phyloP scores from a whole-genome alignment of 2,888 invertebrate genomes.

The Caenorhabditis sinica region DNA sequence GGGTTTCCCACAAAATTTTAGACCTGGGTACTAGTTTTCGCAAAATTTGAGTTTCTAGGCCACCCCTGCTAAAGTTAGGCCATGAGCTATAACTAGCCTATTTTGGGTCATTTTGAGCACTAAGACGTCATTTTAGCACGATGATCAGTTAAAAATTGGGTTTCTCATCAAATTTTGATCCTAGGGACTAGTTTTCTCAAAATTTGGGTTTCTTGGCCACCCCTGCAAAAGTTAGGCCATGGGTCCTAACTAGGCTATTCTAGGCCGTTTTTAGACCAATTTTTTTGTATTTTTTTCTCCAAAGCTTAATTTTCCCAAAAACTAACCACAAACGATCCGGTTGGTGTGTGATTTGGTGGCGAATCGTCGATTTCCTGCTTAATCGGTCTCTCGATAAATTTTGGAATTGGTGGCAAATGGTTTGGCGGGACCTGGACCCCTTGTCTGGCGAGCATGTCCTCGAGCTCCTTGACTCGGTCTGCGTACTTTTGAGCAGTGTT shows the following conservation, averaged over 20 bases:
- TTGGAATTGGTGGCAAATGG: conserved; percentile 72
- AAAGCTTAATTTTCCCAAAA: background rate
- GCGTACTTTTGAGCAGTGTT: conserved; percentile 78
- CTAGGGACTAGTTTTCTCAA: background rate
- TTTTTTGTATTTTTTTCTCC: background rate
- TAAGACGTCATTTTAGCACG: no score
- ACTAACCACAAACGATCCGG: conserved; percentile 76
- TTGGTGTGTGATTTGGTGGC: conserved; percentile 81
- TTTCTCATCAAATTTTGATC: background rate
- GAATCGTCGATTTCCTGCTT: conserved; percentile 83
- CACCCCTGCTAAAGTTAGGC: background rate
- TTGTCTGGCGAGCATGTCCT: conserved; percentile 79
- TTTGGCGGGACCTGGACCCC: conserved; percentile 80
- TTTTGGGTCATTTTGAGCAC: background rate
- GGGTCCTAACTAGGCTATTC: background rate
- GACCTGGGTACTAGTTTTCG: background rate
- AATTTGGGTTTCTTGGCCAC: conserved; percentile 18
- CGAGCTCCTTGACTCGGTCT: conserved; percentile 81
- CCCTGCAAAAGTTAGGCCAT: background rate
- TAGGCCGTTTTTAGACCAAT: background rate
- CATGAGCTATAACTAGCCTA: background rate
- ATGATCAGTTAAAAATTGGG: no score
- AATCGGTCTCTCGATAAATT: conserved; percentile 75
- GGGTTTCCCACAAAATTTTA: no score
- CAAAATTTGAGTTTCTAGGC: conserved; percentile 3